Percentiles rank a stretch among this genome's conserved stretches.
phyloP scores from a whole-genome alignment of 2,888 invertebrate genomes.

The Euplagia quadripunctaria region DNA sequence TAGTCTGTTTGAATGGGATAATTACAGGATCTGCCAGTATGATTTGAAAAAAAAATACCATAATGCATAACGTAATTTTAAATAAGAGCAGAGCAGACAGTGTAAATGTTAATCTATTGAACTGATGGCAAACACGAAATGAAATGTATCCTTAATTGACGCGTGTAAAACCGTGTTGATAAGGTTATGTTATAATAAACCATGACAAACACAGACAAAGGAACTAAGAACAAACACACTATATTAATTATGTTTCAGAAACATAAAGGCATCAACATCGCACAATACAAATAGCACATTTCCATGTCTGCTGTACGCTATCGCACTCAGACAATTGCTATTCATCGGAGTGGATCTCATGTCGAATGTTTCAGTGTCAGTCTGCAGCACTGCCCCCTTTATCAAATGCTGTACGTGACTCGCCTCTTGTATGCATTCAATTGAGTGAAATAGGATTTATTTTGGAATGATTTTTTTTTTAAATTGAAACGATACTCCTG shows the following conservation, averaged over 20 bases:
- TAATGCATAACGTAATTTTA: too few species aligned
- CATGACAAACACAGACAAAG: constrained; percentile 8
- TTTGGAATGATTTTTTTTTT: background rate
- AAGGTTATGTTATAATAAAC: too few species aligned
- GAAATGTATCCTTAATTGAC: too few species aligned
- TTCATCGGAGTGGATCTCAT: constrained; percentile 43
- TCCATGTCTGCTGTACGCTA: constrained; percentile 14
- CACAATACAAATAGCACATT: constrained; percentile 17
- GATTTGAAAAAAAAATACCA: too few species aligned
- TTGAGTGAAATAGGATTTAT: constrained; percentile 37
- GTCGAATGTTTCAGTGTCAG: constrained; percentile 49
- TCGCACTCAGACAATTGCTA: constrained; percentile 41
- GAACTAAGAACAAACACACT: constrained; percentile 5
- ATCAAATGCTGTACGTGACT: constrained; percentile 53
- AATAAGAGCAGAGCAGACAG: too few species aligned
- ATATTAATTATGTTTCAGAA: constrained; percentile 13
- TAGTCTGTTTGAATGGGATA: too few species aligned
- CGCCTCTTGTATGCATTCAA: constrained; percentile 39
- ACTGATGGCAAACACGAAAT: too few species aligned
- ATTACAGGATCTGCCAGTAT: too few species aligned
- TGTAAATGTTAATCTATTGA: too few species aligned
- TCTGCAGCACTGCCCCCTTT: constrained; percentile 41
- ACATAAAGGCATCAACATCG: background rate
- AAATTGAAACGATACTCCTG: background rate
- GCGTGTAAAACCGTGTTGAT: too few species aligned